Conservation (phyloP, 2,888 invertebrate genomes). For the Julus scanicus region DNA sequence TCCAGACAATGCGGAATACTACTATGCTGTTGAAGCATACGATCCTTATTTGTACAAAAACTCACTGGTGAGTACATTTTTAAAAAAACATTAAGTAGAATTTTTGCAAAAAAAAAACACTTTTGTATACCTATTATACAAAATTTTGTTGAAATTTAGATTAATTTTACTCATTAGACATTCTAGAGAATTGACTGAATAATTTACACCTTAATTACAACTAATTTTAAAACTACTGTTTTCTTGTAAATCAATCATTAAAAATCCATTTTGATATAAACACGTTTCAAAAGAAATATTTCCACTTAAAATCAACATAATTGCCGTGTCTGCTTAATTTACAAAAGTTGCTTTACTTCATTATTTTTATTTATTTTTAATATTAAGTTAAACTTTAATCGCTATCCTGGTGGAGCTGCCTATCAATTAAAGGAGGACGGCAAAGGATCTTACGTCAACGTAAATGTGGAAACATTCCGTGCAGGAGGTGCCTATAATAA, state of each 20-base stretch:
- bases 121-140: too few species aligned
- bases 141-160: too few species aligned
- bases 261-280: not conserved
- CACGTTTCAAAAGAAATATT: not conserved
- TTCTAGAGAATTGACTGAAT: too few species aligned
- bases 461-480: slow-evolving; percentile 56
- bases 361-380: slow-evolving; percentile 8
- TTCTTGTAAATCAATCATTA: not conserved
- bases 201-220: too few species aligned
- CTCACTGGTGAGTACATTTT: slow-evolving; percentile 53
- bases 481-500: slow-evolving; percentile 53
- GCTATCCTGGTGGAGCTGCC: slow-evolving; percentile 57
- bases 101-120: too few species aligned
- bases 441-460: slow-evolving; percentile 55
- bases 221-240: not conserved
- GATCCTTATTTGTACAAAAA: slow-evolving; percentile 57
- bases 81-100: not conserved
- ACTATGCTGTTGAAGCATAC: slow-evolving; percentile 53
- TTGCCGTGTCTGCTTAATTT: not conserved
- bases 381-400: slow-evolving; percentile 55
- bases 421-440: slow-evolving; percentile 55
- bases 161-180: too few species aligned
- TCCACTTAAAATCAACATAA: not conserved
- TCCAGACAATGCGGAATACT: slow-evolving; percentile 56
- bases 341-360: not conserved